A percentile compares a stretch with the other conserved stretches of the same genome.
These are phyloP conservation scores for Peucedramus taeniatus DNA, from an alignment of 2,113 vertebrate genomes.

Conservation along the genomic window DNA sequence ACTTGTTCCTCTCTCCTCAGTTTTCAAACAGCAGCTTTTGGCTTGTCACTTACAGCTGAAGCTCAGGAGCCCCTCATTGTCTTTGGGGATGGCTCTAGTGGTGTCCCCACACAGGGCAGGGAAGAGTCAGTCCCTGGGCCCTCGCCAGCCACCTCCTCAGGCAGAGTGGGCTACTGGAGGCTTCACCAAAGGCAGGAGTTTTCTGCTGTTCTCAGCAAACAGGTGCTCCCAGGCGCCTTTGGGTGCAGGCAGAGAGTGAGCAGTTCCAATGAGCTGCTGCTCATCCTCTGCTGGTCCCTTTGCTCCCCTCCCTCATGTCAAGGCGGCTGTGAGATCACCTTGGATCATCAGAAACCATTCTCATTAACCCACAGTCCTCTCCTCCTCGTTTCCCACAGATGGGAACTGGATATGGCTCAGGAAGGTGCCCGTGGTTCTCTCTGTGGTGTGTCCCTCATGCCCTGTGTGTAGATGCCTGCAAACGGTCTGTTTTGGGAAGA, in stretches of 20 bases:
- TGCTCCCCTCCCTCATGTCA: background rate
- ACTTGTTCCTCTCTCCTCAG: background rate
- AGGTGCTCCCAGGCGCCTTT: background rate
- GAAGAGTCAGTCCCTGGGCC: background rate
- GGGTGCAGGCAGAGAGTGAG: background rate
- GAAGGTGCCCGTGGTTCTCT: background rate
- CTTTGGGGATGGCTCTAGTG: accelerated
- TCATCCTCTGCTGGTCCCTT: background rate
- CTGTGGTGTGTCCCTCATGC: background rate
- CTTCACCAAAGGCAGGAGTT: background rate
- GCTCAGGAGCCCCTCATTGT: background rate
- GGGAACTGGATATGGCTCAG: background rate
- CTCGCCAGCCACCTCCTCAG: accelerated
- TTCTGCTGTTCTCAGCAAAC: background rate
- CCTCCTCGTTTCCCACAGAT: background rate
- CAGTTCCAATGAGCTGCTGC: background rate
- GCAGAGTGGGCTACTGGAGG: accelerated
- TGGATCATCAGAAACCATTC: background rate
- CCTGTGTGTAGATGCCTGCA: accelerated
- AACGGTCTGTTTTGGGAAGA: background rate
- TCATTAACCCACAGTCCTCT: background rate
- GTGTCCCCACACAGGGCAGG: accelerated
- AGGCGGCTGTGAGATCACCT: background rate
- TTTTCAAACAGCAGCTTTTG: background rate
- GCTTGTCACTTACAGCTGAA: background rate